Evolutionary conservation across 2,888 invertebrate species (phyloP), one percentile per base, ranked within the genome.

Genomic region (Rhimphoctona megacephalus): DNA sequence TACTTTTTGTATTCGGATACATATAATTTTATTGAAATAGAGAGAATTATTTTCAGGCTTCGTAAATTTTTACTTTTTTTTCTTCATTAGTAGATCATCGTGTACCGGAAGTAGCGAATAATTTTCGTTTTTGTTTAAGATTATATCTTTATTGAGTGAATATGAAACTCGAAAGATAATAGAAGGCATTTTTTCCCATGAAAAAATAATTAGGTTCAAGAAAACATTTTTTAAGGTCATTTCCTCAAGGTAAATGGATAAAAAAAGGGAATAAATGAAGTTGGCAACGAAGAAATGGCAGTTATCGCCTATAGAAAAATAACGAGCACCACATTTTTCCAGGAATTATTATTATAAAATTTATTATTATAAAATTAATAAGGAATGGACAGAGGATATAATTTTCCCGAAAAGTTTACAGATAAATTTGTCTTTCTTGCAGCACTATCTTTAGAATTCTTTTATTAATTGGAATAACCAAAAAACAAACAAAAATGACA

Each of bases 261-360:
- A 61, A 30, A 17, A 7, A 30, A 17, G 17, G 7, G 30, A 30
- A 14, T 17, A 17, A 61, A n/a, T n/a, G 1, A 11, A 61, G 57
- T 57, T 36, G 22, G n/a, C 25, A 66, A 52, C 36, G 57, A 61
- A 22, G 49, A 49, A 82, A 43, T 30, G 46, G 33, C 36, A 19
- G 19, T 66, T 72, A 49, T 46, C 1, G n/a, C 0, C 8, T 52
- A 22, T n/a, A n/a, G n/a, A 30, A 61, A 61, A 30, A 14, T 61
- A 17, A 61, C 54, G 54, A 54, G 54, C 54, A 22, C 7, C 7
- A 54, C 9, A 54, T 14, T 54, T 9, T 22, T 54, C 8, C 22
- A 9, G 54, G 19, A 54, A 54, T 54, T n/a, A n/a, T n/a, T n/a
- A n/a, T n/a, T n/a, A n/a, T n/a, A n/a, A 54, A 54, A 22, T 9